These are phyloP conservation scores for Todus mexicanus DNA, from an alignment of 2,797 vertebrate species.

Conservation along the genomic window DNA sequence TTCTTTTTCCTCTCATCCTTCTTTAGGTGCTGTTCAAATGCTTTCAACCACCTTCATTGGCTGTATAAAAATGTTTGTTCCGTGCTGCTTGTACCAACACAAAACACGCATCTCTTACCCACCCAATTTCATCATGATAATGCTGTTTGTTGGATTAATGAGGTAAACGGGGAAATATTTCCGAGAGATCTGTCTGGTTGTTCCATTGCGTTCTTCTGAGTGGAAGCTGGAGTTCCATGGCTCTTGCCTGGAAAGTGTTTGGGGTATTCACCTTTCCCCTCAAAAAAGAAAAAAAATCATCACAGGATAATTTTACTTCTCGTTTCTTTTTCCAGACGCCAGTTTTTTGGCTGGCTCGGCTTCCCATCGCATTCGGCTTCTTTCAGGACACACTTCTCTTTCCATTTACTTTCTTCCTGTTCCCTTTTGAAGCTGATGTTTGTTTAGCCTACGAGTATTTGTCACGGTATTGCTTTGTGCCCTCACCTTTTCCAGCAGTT, in stretches of 20 bases:
- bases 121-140: slow-evolving; percentile 93
- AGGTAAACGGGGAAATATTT: slow-evolving; percentile 72
- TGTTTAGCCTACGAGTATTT: not conserved
- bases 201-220: not conserved
- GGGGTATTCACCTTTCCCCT: not conserved
- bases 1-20: not conserved
- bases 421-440: not conserved
- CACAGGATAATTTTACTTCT: not conserved
- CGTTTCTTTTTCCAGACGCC: not conserved
- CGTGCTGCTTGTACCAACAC: slow-evolving; percentile 92
- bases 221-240: not conserved
- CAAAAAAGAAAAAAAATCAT: not conserved
- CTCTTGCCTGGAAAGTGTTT: not conserved
- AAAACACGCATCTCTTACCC: slow-evolving; percentile 88
- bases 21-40: slow-evolving; percentile 92
- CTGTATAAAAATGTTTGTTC: slow-evolving; percentile 88
- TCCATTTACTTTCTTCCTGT: not conserved
- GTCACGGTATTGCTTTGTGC: not conserved
- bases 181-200: not conserved
- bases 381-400: not conserved
- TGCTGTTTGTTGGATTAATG: slow-evolving; percentile 96
- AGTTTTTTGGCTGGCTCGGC: not conserved
- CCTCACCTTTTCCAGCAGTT: not conserved
- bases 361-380: not conserved
- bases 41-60: slow-evolving; percentile 92